Evolutionary conservation across 2,888 invertebrate genomes (phyloP).

Genomic region (Diogma glabrata): DNA sequence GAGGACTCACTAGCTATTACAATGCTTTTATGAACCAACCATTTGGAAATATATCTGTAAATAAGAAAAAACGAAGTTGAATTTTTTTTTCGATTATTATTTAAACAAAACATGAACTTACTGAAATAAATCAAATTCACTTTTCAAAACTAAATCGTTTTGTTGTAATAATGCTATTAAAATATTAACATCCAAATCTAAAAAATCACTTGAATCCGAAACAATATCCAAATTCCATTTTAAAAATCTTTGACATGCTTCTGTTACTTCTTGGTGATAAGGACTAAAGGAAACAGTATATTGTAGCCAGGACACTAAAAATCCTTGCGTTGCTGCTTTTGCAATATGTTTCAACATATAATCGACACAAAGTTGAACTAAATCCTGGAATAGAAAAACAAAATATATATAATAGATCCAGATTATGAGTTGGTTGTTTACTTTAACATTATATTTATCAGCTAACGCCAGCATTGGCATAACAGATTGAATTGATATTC

Average conservation of each 20-base stretch:
- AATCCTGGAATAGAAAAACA: constrained; percentile 46
- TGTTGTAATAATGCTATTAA: constrained; percentile 66
- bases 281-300: constrained; percentile 76
- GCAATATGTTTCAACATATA: constrained; percentile 85
- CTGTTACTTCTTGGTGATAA: constrained; percentile 35
- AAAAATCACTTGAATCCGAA: constrained; percentile 66
- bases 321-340: constrained; percentile 68
- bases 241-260: constrained; percentile 70
- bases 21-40: constrained; percentile 63
- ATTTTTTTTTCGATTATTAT: neutral
- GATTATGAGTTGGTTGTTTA: constrained; percentile 28
- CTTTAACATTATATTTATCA: constrained; percentile 90
- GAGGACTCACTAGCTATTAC: constrained; percentile 40
- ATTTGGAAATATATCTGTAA: constrained; percentile 56
- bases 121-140: constrained; percentile 75
- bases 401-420: constrained; percentile 8
- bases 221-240: constrained; percentile 86
- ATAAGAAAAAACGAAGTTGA: neutral
- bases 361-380: constrained; percentile 67
- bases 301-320: constrained; percentile 81
- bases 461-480: constrained; percentile 80
- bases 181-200: constrained; percentile 68
- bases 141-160: constrained; percentile 77
- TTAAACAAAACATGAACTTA: constrained; percentile 27
- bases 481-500: constrained; percentile 71